Percentiles rank a stretch among this genome's conserved stretches.
These are phyloP conservation scores for Sphaeramia orbicularis DNA, from an alignment of 2,797 vertebrate genomes.

Conservation along the genomic window DNA sequence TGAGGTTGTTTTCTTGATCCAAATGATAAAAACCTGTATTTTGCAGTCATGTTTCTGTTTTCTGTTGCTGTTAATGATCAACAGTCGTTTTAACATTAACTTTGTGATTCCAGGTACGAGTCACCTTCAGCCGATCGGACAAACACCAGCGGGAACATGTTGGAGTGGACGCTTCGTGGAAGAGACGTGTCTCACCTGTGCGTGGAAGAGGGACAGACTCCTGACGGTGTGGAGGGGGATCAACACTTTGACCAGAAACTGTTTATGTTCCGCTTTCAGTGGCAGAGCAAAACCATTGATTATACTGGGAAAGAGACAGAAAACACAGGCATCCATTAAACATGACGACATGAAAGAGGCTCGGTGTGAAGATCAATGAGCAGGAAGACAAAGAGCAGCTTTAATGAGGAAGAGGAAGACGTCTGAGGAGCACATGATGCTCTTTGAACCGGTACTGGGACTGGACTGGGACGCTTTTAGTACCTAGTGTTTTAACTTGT, in stretches of 20 bases:
- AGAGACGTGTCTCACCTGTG: constrained; percentile 87
- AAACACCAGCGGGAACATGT: neutral
- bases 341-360: constrained; percentile 38
- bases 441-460: too few species aligned
- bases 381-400: constrained; percentile 9
- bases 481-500: too few species aligned
- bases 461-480: too few species aligned
- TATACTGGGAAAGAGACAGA: constrained; percentile 86
- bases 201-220: constrained; percentile 98
- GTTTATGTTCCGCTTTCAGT: constrained; percentile 99
- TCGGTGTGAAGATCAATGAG: constrained; percentile 38
- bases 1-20: too few species aligned
- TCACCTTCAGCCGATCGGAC: neutral
- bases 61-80: neutral
- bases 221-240: constrained; percentile 98
- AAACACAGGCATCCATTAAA: constrained; percentile 30
- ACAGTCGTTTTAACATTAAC: neutral
- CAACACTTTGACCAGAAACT: constrained; percentile 99
- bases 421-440: neutral
- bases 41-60: too few species aligned
- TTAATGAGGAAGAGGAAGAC: constrained; percentile 9
- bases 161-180: neutral
- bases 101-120: neutral
- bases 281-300: constrained; percentile 99
- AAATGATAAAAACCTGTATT: too few species aligned